Evolutionary conservation across 2,113 vertebrate genomes (phyloP), one percentile per base, ranked within the genome.

Genomic region (Siniperca chuatsi): DNA sequence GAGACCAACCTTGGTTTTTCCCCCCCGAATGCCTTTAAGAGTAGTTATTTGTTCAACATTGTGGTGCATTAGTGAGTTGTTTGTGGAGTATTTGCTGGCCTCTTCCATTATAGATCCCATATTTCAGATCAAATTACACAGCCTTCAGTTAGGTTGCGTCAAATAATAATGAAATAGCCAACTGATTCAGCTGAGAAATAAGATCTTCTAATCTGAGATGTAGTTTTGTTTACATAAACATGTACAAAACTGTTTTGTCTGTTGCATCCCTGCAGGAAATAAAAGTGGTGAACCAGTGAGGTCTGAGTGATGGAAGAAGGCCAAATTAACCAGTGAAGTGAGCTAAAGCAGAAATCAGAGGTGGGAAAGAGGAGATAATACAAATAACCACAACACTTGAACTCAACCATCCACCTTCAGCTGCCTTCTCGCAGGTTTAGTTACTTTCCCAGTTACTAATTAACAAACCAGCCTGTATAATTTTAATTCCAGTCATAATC

Each of bases 1-100:
- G 76, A 66, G 77, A 82, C 83, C 69, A 44, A 65, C 55, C 85
- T 69, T 76, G 79, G 88, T 81, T 91, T 90, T 37, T 4, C 2
- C 29, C 78, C 79, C 81, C 54, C 42, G 70, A 74, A 84, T 79
- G 65, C 81, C 81, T 65, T 65, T 86, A 81, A 71, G 75, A 89
- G 67, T 16, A 35, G 87, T 15, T 15, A 70, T 87, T 83, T 88
- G 83, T 89, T 67, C 37, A 40, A 4, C 71, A 35, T 54, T 12
- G 40, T 46, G 1, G 73, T 71, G 50, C 64, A 73, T 8, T 81
- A 48, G 46, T 5, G 44, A 60, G 83, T 60, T 67, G 76, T 72
- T 89, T 75, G 61, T 74, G 37, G 11, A 52, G 85, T 25, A 25
- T 78, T 87, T 75, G 50, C 52, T 60, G 61, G 21, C 48, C 61